phyloP scores from a whole-genome alignment of 2,888 invertebrate species.

The Tromatobia lineatoria region DNA sequence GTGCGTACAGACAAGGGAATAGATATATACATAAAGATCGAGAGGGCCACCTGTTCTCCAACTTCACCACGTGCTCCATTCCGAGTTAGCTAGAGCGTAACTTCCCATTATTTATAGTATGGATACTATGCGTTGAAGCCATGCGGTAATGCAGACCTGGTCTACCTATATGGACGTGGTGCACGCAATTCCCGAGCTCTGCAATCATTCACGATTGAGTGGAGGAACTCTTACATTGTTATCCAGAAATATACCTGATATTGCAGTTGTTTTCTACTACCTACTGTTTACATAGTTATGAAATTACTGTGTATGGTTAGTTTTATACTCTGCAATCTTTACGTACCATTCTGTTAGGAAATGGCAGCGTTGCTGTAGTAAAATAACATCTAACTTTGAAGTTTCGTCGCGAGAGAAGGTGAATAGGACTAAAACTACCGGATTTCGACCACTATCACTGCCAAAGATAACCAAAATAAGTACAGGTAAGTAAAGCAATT shows the following conservation, averaged over 20 bases:
- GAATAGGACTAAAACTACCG: neutral
- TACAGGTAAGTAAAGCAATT: too few relatives aligned
- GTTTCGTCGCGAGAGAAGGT: neutral
- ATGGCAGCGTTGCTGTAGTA: neutral
- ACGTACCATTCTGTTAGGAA: neutral
- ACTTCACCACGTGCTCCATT: conserved; percentile 62
- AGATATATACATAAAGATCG: conserved; percentile 26
- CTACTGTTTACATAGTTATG: conserved; percentile 36
- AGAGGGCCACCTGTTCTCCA: conserved; percentile 64
- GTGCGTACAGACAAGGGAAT: conserved; percentile 57
- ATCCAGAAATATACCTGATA: conserved; percentile 33
- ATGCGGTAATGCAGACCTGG: conserved; percentile 58
- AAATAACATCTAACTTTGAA: neutral
- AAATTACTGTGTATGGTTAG: conserved; percentile 1
- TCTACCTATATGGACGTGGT: conserved; percentile 19
- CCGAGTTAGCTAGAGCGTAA: conserved; percentile 63
- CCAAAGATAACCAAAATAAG: neutral
- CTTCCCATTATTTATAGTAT: conserved; percentile 63
- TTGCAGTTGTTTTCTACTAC: conserved; percentile 8
- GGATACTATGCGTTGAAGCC: conserved; percentile 48
- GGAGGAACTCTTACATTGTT: conserved; percentile 55
- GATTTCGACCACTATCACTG: neutral
- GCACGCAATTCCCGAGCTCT: conserved; percentile 31
- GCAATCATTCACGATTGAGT: conserved; percentile 43
- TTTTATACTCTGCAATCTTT: neutral